Evolutionary conservation across 2,113 vertebrate species (phyloP).

Genomic region (Petromus typicus): DNA sequence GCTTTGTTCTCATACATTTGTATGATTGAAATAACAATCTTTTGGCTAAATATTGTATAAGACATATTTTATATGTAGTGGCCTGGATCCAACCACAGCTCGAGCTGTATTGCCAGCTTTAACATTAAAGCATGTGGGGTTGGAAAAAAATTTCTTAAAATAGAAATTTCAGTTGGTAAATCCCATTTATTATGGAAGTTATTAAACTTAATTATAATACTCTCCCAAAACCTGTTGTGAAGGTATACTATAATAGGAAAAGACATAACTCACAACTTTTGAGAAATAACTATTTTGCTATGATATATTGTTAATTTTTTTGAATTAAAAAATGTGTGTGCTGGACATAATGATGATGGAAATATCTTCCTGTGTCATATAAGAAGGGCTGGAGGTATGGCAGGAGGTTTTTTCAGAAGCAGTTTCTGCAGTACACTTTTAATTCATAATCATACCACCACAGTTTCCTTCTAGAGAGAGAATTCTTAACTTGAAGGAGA

Average conservation of each 20-base stretch:
- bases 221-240: neutral
- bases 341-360: neutral
- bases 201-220: slow-evolving; percentile 25
- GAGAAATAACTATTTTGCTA: neutral
- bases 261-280: neutral
- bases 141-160: neutral
- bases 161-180: slow-evolving; percentile 30
- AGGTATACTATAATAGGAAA: neutral
- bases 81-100: neutral
- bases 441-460: neutral
- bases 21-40: slow-evolving; percentile 42
- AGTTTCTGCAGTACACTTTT: neutral
- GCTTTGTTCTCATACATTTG: slow-evolving; percentile 28
- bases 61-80: slow-evolving; percentile 44
- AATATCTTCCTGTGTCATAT: neutral
- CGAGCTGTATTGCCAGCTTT: neutral
- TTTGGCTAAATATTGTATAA: slow-evolving; percentile 25
- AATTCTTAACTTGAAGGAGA: neutral
- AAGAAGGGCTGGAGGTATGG: neutral
- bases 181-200: slow-evolving; percentile 35
- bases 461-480: neutral
- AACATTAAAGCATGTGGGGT: neutral
- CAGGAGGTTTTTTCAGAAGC: neutral
- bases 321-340: neutral
- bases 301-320: neutral